Evolutionary conservation across 1,140 invertebrate genomes (phyloP).

Genomic region (Drosophila bifasciata): DNA sequence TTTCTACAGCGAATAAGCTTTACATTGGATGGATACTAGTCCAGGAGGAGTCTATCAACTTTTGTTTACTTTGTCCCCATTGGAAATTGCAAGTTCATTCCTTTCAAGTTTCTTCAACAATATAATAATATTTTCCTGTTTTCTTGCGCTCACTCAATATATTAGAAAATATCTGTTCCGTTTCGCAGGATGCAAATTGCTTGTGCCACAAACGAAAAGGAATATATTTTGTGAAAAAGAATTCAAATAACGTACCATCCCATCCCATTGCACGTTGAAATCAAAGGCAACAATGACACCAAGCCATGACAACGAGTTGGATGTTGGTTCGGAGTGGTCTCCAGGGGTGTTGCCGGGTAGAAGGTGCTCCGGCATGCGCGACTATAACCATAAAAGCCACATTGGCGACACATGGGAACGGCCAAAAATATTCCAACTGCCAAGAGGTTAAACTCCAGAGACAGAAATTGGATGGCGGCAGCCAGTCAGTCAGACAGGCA

Average conservation of each 20-base stretch:
- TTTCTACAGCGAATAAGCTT: no score
- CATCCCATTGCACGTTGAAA: slow-evolving; percentile 47
- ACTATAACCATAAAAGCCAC: slow-evolving; percentile 80
- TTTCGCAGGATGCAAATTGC: slow-evolving; percentile 69
- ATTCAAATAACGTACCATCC: slow-evolving; percentile 60
- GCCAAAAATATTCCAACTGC: slow-evolving; percentile 62
- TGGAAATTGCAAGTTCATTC: no score
- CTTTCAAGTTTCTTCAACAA: slow-evolving; percentile 26
- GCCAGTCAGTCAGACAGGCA: neutral
- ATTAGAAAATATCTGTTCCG: slow-evolving; percentile 21
- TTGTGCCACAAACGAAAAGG: slow-evolving; percentile 46
- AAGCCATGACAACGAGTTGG: slow-evolving; percentile 24
- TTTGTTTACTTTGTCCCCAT: slow-evolving; percentile 2
- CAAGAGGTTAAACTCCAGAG: slow-evolving; percentile 79
- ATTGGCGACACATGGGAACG: slow-evolving; percentile 75
- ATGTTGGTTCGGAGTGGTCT: neutral
- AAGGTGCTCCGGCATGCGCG: slow-evolving; percentile 44
- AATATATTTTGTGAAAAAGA: slow-evolving; percentile 25
- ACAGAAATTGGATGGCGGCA: slow-evolving; percentile 44
- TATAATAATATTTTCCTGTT: slow-evolving; percentile 48
- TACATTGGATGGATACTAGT: no score
- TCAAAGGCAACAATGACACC: slow-evolving; percentile 63
- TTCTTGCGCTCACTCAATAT: slow-evolving; percentile 2
- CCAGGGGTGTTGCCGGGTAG: no score
- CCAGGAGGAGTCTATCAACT: slow-evolving; percentile 8